Percentiles rank a stretch among this genome's conserved stretches.
These are phyloP conservation scores for Chrysina gloriosa DNA, from an alignment of 2,888 invertebrate species.

Conservation along the genomic window DNA sequence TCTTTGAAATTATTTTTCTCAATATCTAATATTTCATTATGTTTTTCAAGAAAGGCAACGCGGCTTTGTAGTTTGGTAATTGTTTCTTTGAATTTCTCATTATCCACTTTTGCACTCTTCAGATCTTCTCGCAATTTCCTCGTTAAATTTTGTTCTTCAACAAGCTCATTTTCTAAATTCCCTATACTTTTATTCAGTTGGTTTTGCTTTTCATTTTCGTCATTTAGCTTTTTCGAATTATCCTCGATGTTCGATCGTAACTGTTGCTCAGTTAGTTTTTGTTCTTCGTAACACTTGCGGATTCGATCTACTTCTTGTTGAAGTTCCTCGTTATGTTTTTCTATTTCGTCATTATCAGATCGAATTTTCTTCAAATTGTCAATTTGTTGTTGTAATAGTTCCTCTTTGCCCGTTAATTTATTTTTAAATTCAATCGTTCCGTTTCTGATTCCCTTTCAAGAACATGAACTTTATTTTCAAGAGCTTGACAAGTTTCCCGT, in stretches of 20 bases:
- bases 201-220: background rate
- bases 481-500: background rate
- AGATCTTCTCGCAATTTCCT: background rate
- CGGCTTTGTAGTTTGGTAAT: slow-evolving; percentile 9
- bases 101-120: background rate
- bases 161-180: slow-evolving; percentile 6
- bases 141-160: background rate
- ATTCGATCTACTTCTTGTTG: background rate
- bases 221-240: background rate
- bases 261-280: slow-evolving; percentile 19
- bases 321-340: background rate
- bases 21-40: slow-evolving; percentile 15
- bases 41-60: background rate
- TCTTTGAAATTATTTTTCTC: slow-evolving; percentile 12
- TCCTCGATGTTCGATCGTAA: background rate
- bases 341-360: slow-evolving; percentile 9
- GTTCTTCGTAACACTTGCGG: background rate
- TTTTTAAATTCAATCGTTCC: background rate
- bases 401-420: background rate
- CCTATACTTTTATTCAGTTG: background rate
- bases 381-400: background rate
- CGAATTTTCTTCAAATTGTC: background rate
- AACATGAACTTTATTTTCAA: slow-evolving; percentile 4
- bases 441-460: slow-evolving; percentile 8
- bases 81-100: background rate